phyloP scores from a whole-genome alignment of 1,140 invertebrate species.

The Trichonephila inaurata region DNA sequence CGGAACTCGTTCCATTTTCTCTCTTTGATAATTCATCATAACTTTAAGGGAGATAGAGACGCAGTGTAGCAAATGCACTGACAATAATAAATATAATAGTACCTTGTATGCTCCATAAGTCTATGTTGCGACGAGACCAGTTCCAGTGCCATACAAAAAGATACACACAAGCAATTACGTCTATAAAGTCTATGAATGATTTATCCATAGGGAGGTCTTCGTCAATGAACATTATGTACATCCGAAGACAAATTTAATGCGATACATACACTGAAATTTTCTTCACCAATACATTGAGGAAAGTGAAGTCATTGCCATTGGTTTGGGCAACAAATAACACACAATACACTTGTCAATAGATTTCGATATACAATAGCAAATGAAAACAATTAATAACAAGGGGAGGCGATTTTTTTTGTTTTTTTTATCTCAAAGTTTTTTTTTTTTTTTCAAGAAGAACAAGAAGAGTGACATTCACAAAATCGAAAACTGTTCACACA shows the following conservation, averaged over 20 bases:
- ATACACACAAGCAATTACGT: constrained; percentile 40
- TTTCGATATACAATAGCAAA: constrained; percentile 55
- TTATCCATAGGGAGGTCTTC: constrained; percentile 29
- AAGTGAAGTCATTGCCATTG: constrained; percentile 5
- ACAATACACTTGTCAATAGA: constrained; percentile 45
- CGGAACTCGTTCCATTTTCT: constrained; percentile 9
- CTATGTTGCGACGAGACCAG: constrained; percentile 7
- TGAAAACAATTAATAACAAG: constrained; percentile 60
- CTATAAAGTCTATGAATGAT: constrained; percentile 52
- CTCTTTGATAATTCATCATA: background rate
- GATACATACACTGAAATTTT: constrained; percentile 48
- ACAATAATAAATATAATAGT: constrained; percentile 51
- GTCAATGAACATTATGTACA: constrained; percentile 56
- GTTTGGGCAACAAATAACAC: constrained; percentile 41
- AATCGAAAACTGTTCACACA: constrained; percentile 65
- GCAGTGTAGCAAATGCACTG: constrained; percentile 55
- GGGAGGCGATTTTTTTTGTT: background rate
- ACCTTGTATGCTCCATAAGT: constrained; percentile 74
- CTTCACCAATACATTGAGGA: constrained; percentile 47
- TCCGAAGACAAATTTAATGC: constrained; percentile 49
- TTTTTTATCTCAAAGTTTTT: constrained; percentile 1
- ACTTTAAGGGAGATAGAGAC: constrained; percentile 20
- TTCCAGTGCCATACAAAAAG: constrained; percentile 67
- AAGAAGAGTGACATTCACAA: constrained; percentile 38
- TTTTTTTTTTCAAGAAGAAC: background rate